A percentile compares a stretch with the other conserved stretches of the same genome.
These are phyloP conservation scores for Cossypha dichroa DNA, from an alignment of 2,797 vertebrate species.

Conservation along the genomic window DNA sequence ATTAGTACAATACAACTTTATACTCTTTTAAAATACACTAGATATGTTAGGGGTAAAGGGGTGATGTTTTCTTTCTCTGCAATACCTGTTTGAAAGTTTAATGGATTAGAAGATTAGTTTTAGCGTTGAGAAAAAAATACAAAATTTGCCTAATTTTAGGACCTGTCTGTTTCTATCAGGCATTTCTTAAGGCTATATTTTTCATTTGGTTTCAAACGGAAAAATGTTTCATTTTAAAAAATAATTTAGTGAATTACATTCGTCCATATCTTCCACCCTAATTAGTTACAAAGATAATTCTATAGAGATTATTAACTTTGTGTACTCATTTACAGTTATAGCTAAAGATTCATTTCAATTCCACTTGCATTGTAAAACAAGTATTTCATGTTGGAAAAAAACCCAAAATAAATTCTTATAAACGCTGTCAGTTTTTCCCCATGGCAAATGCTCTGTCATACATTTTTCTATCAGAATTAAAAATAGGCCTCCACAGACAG, in stretches of 20 bases:
- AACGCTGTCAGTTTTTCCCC: constrained; percentile 76
- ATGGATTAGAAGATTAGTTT: constrained; percentile 82
- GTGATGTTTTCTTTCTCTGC: constrained; percentile 76
- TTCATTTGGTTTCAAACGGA: constrained; percentile 85
- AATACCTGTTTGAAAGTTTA: constrained; percentile 79
- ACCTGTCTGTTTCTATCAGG: constrained; percentile 76
- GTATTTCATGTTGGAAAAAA: constrained; percentile 72
- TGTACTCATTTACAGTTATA: constrained; percentile 83
- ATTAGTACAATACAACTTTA: constrained; percentile 84
- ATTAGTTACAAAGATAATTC: constrained; percentile 84
- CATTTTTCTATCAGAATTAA: constrained; percentile 74
- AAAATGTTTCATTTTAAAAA: constrained; percentile 79
- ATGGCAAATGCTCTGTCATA: constrained; percentile 77
- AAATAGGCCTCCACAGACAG: constrained; percentile 74
- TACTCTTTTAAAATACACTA: constrained; percentile 81
- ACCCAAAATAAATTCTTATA: constrained; percentile 75
- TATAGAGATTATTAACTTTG: constrained; percentile 78
- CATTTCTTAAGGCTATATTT: constrained; percentile 82
- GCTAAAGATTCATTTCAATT: constrained; percentile 79
- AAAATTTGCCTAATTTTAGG: constrained; percentile 79
- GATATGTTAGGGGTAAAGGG: constrained; percentile 78
- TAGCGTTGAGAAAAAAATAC: constrained; percentile 74
- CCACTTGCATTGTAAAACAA: constrained; percentile 81
- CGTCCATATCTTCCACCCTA: constrained; percentile 79
- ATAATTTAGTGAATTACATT: constrained; percentile 88